Evolutionary conservation across 1,140 invertebrate species (phyloP).

Genomic region (Drosophila ironensis): DNA sequence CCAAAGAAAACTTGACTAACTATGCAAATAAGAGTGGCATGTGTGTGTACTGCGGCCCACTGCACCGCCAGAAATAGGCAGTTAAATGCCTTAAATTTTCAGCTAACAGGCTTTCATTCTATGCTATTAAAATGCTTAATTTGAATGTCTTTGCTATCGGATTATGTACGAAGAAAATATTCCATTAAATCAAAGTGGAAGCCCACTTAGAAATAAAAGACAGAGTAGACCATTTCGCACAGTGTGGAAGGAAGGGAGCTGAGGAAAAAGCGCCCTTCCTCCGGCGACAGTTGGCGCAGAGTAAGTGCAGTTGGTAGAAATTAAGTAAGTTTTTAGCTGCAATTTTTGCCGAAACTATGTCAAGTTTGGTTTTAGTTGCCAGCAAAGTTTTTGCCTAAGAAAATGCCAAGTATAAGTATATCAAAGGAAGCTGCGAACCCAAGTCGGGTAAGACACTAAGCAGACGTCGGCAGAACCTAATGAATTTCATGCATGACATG

Average conservation of each 20-base stretch:
- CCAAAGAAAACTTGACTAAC: slow-evolving; percentile 71
- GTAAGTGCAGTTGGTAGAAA: slow-evolving; percentile 78
- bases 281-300: slow-evolving; percentile 59
- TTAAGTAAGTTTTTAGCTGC: slow-evolving; percentile 80
- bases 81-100: too few species aligned
- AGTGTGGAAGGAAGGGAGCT: slow-evolving; percentile 1
- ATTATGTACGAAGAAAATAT: too few species aligned
- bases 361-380: slow-evolving; percentile 80
- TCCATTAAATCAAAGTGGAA: background rate
- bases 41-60: slow-evolving; percentile 30
- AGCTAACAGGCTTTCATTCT: too few species aligned
- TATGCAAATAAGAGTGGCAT: slow-evolving; percentile 70
- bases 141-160: too few species aligned
- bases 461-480: slow-evolving; percentile 60
- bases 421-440: slow-evolving; percentile 43
- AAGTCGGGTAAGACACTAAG: slow-evolving; percentile 39
- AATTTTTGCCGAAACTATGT: slow-evolving; percentile 79
- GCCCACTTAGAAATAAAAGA: too few species aligned
- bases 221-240: too few species aligned
- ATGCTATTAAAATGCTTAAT: too few species aligned
- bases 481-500: slow-evolving; percentile 79
- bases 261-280: background rate
- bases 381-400: slow-evolving; percentile 75
- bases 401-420: slow-evolving; percentile 68
- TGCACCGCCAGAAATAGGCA: background rate